A percentile compares a stretch with the other conserved stretches of the same genome.
Conservation (phyloP, 2,113 vertebrate species). For the Ginglymostoma cirratum region DNA sequence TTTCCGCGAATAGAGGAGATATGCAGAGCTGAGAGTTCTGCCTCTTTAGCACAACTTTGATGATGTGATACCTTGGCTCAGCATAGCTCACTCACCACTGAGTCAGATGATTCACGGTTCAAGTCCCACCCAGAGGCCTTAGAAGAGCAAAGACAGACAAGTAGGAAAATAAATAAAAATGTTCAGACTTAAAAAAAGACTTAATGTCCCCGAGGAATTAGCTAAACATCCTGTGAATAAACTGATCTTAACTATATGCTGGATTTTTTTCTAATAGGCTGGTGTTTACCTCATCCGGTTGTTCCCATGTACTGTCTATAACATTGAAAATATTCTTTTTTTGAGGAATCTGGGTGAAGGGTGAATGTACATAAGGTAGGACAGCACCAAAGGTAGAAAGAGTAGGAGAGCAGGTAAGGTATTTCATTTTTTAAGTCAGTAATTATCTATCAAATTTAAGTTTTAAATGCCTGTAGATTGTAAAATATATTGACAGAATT, state of each 20-base stretch:
- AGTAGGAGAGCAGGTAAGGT: neutral
- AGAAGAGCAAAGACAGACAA: neutral
- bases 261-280: neutral
- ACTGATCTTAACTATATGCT: neutral
- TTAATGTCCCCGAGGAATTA: neutral
- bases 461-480: neutral
- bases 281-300: neutral
- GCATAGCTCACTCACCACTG: neutral
- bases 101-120: neutral
- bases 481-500: neutral
- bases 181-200: neutral
- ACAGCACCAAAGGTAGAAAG: neutral
- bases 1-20: neutral
- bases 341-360: neutral
- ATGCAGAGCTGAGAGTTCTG: neutral
- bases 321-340: neutral
- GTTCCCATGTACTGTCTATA: neutral
- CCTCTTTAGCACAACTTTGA: neutral
- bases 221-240: neutral
- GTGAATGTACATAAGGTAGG: neutral
- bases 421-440: neutral
- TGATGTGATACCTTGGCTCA: constrained; percentile 16
- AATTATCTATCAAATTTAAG: neutral
- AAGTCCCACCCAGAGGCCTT: neutral
- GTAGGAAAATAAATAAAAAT: neutral